Conservation (phyloP, 2,888 invertebrate species). For the Anticlea derivata region DNA sequence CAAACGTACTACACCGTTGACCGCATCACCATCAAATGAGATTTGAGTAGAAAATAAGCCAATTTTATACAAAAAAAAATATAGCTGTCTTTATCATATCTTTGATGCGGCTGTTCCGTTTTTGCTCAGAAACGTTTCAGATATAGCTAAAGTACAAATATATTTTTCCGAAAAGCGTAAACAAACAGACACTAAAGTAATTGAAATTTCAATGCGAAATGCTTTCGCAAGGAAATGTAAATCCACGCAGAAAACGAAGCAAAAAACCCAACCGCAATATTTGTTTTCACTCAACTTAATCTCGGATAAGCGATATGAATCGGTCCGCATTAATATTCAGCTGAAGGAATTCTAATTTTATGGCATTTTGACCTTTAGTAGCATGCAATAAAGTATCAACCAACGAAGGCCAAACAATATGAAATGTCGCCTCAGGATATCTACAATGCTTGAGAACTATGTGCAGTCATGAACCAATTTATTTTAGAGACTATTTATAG, state of each 20-base stretch:
- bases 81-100: too few species aligned
- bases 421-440: too few species aligned
- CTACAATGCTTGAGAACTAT: too few species aligned
- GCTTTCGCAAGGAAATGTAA: constrained; percentile 37
- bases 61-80: too few species aligned
- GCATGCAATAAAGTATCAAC: not conserved
- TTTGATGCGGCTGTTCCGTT: too few species aligned
- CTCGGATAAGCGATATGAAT: constrained; percentile 38
- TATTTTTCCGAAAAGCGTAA: constrained; percentile 30
- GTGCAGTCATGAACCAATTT: too few species aligned
- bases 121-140: too few species aligned
- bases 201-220: constrained; percentile 37
- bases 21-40: too few species aligned
- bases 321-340: constrained; percentile 31
- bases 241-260: constrained; percentile 32
- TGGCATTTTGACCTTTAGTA: not conserved
- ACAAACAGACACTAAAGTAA: constrained; percentile 35
- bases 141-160: not conserved
- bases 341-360: constrained; percentile 14
- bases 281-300: constrained; percentile 40
- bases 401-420: not conserved
- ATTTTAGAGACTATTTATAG: too few species aligned
- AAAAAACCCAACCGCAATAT: constrained; percentile 36
- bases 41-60: too few species aligned
- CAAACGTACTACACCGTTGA: too few species aligned